Evolutionary conservation across 2,888 invertebrate genomes (phyloP), one percentile per base, ranked within the genome.

Genomic region (Papilio protenor): DNA sequence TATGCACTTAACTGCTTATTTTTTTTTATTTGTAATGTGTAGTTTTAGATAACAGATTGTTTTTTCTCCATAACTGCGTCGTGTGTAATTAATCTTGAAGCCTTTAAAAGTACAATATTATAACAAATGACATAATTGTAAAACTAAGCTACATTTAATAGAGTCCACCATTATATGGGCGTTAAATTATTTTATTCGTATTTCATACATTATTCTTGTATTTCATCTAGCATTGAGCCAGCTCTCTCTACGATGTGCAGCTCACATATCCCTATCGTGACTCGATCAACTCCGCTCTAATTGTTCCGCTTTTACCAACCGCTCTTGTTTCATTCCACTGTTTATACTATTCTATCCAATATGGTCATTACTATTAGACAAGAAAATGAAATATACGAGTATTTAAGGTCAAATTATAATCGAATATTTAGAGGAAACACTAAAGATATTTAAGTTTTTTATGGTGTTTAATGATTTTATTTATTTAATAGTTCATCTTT

Each of bases 281-380:
- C 84, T 85, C 82, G 87, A 93, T 92, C 92, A 87, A 87, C 84
- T 83, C 81, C 88, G 89, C 88, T 92, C 90, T 92, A 91, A 93
- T 92, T 91, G 86, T 86, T 84, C 80, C 82, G 80, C 69, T 87
- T 86, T 85, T 86, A 86, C 85, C 82, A 70, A 79, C 79, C 61
- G 73, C 75, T 82, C 76, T 82, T 80, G 45, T 76, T 76, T 76
- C 59, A 80, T 79, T 45, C 40, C 10, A 10, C 66, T 66, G 40
- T 78, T 76, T 69, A 23, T 33, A 52, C 57, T 18, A 71, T 71
- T 75, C 40, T 55, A 66, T 74, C 76, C 61, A 52, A 61, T 75
- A 40, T 55, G 3, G 16, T 10, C 23, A 71, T 71, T 49, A 52
- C 18, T 52, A 40, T 49, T 49, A 49, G 12, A 49, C 49, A 49